Percentiles rank a stretch among this genome's conserved stretches.
Conservation (phyloP, 1,140 invertebrate genomes). For the Leptinotarsa undecemlineata region DNA sequence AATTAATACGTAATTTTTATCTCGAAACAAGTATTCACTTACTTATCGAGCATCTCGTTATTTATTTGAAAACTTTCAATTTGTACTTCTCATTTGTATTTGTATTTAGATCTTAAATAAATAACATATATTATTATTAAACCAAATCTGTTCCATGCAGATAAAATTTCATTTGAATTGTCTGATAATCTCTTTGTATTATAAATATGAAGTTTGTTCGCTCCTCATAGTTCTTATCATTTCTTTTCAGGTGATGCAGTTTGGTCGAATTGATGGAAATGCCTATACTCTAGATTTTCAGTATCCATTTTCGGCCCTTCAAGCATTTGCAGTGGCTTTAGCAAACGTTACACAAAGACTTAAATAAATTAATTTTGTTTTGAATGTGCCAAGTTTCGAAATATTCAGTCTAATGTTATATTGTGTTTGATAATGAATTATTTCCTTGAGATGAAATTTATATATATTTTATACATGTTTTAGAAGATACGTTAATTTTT, state of each 20-base stretch:
- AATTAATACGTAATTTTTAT: too few relatives aligned
- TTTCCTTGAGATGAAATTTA: constrained; percentile 16
- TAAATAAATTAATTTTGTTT: constrained; percentile 69
- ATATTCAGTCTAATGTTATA: constrained; percentile 12
- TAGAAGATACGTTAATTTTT: constrained; percentile 22
- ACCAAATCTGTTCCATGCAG: too few relatives aligned
- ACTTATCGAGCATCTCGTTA: too few relatives aligned
- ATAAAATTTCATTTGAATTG: too few relatives aligned
- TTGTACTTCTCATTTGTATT: too few relatives aligned
- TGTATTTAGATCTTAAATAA: too few relatives aligned
- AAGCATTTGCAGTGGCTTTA: constrained; percentile 97
- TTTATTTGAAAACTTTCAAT: too few relatives aligned
- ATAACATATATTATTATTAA: too few relatives aligned
- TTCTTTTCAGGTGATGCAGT: constrained; percentile 92
- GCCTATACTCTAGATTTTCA: constrained; percentile 99
- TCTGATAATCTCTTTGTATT: too few relatives aligned
- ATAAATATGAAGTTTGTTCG: too few relatives aligned
- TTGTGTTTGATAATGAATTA: constrained; percentile 21
- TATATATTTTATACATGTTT: constrained; percentile 34
- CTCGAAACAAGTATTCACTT: too few relatives aligned
- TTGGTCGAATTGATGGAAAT: constrained; percentile 97
- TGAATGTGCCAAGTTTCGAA: constrained; percentile 27
- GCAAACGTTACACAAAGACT: constrained; percentile 98
- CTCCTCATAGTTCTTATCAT: background rate
- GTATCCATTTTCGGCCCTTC: constrained; percentile 96